Percentiles rank a stretch among this genome's conserved stretches.
phyloP scores from a whole-genome alignment of 1,140 invertebrate species.

The Akabosia matsudoensis region DNA sequence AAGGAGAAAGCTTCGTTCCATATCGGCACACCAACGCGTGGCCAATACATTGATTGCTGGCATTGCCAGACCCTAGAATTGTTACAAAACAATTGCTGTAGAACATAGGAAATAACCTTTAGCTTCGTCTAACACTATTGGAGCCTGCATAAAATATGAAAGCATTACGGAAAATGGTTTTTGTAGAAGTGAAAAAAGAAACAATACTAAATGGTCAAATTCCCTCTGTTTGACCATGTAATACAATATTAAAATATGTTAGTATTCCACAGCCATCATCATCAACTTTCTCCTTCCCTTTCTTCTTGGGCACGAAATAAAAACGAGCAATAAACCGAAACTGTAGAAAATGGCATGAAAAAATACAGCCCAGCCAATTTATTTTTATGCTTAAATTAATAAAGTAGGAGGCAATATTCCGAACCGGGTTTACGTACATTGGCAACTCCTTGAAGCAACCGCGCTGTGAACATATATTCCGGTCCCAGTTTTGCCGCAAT shows the following conservation, averaged over 20 bases:
- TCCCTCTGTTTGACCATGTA: not conserved
- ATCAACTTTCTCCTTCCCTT: not conserved
- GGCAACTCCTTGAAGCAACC: slow-evolving; percentile 52
- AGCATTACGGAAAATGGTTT: too few species aligned
- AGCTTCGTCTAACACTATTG: too few species aligned
- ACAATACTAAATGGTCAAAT: too few species aligned
- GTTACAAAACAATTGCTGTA: too few species aligned
- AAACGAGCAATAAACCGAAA: not conserved
- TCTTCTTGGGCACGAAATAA: not conserved
- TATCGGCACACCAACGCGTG: slow-evolving; percentile 53
- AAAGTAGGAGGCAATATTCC: not conserved
- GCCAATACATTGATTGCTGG: slow-evolving; percentile 58
- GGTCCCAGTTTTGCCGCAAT: slow-evolving; percentile 50
- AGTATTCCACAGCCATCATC: not conserved
- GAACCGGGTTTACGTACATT: slow-evolving; percentile 39
- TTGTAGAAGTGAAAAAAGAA: too few species aligned
- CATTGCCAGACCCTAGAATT: slow-evolving; percentile 56
- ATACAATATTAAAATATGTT: not conserved
- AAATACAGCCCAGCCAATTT: too few species aligned
- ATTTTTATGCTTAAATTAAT: too few species aligned
- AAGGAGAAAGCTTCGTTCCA: slow-evolving; percentile 47
- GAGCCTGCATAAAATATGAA: too few species aligned
- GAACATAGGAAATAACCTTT: too few species aligned
- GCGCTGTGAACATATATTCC: slow-evolving; percentile 50
- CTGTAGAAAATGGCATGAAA: not conserved